Base-by-base conservation (phyloP, 2,113 vertebrate genomes). In the Anas platyrhynchos region DNA sequence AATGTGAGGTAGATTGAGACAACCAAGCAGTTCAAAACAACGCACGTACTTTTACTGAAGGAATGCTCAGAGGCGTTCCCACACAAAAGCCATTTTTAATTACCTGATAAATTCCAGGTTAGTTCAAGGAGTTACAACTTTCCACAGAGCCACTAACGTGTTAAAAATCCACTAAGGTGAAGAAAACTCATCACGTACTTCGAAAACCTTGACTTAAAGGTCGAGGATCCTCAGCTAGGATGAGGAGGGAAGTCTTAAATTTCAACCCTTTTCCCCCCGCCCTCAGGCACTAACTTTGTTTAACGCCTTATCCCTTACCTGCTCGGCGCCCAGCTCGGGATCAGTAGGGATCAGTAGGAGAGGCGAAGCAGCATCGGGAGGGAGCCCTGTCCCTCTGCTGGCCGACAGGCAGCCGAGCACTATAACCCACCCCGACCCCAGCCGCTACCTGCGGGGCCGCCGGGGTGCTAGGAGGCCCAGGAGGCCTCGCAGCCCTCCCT, bases 351-450 rank as follows among this genome's bases (percentile, higher is more conserved):
- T 22, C 1, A 3, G 7, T 36, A 3, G 3, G 48, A 41, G 38
- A 41, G 11, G 38, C 16, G 8, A 20, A 9, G 2, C 20, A 1
- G 54, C 12, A 2, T 0, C 1, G 7, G 13, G 27, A 16, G n/a
- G 4, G 8, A 6, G 32, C 22, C 2, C 16, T 4, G 5, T 26
- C 23, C 12, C 1, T 9, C 29, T 13, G 20, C 72, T 2, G 63
- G 16, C 20, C 4, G 1, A 13, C 25, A 8, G 16, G 46, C 38
- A 41, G 38, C 38, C 11, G 11, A 41, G 38, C 12, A 41, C 38
- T 41, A 41, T 41, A 41, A 41, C 38, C 38, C 38, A 44, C 43
- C 16, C 43, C 43, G 38, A 44, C 46, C 46, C 18, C 46, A 20
- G 46, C 46, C 46, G 2, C 20, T 48, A 48, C 46, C 46, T 21